These are phyloP conservation scores for Drosophila limbata DNA, from an alignment of 2,888 invertebrate species.

Conservation along the genomic window DNA sequence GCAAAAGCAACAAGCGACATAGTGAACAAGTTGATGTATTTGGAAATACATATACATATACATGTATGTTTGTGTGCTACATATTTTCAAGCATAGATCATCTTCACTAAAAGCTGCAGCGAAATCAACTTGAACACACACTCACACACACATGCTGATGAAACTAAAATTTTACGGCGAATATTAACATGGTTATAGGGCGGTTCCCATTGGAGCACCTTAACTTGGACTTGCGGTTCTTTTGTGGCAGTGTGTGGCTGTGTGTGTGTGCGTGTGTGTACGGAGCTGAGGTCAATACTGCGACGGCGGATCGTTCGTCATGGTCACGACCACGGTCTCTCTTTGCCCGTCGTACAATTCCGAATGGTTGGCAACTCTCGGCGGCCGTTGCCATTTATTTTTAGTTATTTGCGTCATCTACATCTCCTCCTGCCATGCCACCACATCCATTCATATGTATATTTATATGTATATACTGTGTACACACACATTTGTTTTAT, in stretches of 20 bases:
- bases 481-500: constrained; percentile 42
- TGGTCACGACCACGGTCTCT: constrained; percentile 74
- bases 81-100: constrained; percentile 72
- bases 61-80: constrained; percentile 47
- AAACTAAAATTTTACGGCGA: constrained; percentile 28
- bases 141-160: not conserved
- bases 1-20: constrained; percentile 66
- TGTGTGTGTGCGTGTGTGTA: constrained; percentile 4
- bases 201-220: constrained; percentile 31
- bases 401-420: constrained; percentile 83
- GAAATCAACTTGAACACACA: constrained; percentile 24
- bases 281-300: constrained; percentile 50
- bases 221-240: constrained; percentile 35
- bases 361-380: constrained; percentile 50
- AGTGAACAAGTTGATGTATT: constrained; percentile 53
- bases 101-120: constrained; percentile 39
- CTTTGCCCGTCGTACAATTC: constrained; percentile 35
- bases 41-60: constrained; percentile 41
- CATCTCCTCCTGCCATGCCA: constrained; percentile 40
- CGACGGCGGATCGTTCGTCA: constrained; percentile 48
- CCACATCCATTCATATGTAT: constrained; percentile 46
- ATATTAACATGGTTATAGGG: constrained; percentile 25
- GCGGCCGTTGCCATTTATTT: constrained; percentile 75
- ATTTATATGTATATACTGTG: constrained; percentile 24
- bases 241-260: constrained; percentile 11